Evolutionary conservation across 2,888 invertebrate genomes (phyloP).

Genomic region (Nomada flava): DNA sequence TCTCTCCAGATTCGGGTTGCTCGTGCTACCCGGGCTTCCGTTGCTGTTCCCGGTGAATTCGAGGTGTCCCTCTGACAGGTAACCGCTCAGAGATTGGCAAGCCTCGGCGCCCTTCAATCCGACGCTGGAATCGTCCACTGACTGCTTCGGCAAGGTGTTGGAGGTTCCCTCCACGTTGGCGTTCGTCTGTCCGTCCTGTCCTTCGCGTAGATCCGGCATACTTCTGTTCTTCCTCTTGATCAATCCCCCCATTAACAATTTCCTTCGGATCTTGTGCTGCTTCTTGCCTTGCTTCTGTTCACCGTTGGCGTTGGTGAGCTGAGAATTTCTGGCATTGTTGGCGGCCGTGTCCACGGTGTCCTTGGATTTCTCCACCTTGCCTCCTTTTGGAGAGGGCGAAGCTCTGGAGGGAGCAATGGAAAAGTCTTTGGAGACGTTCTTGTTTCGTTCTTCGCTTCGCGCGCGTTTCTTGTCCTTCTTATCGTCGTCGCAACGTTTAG

Average conservation of each 20-base stretch:
- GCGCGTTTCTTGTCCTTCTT: conserved; percentile 91
- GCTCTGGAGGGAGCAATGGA: conserved; percentile 87
- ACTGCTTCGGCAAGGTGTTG: conserved; percentile 79
- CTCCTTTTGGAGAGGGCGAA: conserved; percentile 73
- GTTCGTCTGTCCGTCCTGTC: conserved; percentile 86
- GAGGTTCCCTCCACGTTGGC: conserved; percentile 77
- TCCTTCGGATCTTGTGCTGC: conserved; percentile 95
- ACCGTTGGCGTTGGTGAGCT: conserved; percentile 50
- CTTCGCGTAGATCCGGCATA: conserved; percentile 96
- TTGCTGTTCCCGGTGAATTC: conserved; percentile 87
- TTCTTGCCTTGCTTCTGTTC: conserved; percentile 93
- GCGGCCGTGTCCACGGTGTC: conserved; percentile 85
- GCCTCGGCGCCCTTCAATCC: conserved; percentile 88
- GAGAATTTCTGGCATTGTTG: conserved; percentile 86
- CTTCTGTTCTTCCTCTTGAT: conserved; percentile 95
- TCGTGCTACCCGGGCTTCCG: conserved; percentile 84
- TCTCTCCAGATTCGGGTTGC: conserved; percentile 93
- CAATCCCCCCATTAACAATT: conserved; percentile 94
- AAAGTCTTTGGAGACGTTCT: conserved; percentile 89
- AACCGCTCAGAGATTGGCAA: conserved; percentile 89
- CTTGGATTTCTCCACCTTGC: conserved; percentile 85
- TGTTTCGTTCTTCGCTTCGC: conserved; percentile 93
- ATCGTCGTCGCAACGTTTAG: conserved; percentile 89
- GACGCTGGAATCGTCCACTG: conserved; percentile 91
- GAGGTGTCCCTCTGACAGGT: conserved; percentile 94